Percentiles rank a stretch among this genome's conserved stretches.
Evolutionary conservation across 2,797 vertebrate genomes (phyloP).

Genomic region (Chanos chanos): DNA sequence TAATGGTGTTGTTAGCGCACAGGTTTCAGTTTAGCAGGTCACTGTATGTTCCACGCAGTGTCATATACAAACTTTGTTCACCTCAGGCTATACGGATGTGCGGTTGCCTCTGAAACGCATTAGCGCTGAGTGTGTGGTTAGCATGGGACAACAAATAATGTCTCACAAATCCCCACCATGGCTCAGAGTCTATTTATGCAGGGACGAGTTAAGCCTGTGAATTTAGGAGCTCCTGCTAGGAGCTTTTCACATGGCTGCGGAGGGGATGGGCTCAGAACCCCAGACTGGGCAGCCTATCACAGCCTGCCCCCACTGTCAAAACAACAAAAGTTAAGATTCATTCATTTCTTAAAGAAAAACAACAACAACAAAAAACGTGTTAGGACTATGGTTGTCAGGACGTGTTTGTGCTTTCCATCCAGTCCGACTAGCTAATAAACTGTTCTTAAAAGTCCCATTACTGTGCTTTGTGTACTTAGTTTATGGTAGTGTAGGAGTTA

Average conservation of each 20-base stretch:
- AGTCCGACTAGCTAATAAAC: no score
- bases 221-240: constrained; percentile 40
- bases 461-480: no score
- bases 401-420: no score
- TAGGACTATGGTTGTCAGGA: no score
- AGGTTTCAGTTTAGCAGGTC: constrained; percentile 28
- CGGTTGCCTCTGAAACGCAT: constrained; percentile 47
- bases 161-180: constrained; percentile 39
- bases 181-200: constrained; percentile 60
- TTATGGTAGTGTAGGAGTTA: no score
- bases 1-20: background rate
- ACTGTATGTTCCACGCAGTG: constrained; percentile 11
- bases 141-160: constrained; percentile 31
- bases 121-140: constrained; percentile 41
- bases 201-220: constrained; percentile 53
- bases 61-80: constrained; percentile 9
- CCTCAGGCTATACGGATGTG: constrained; percentile 15
- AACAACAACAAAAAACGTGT: no score
- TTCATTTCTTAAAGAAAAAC: no score
- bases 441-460: no score
- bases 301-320: no score
- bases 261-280: constrained; percentile 4
- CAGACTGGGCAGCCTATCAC: no score
- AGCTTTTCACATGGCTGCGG: constrained; percentile 52
- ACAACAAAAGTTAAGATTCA: no score